Conservation (phyloP, 1,140 invertebrate genomes). For the Gonioctena quinquepunctata region DNA sequence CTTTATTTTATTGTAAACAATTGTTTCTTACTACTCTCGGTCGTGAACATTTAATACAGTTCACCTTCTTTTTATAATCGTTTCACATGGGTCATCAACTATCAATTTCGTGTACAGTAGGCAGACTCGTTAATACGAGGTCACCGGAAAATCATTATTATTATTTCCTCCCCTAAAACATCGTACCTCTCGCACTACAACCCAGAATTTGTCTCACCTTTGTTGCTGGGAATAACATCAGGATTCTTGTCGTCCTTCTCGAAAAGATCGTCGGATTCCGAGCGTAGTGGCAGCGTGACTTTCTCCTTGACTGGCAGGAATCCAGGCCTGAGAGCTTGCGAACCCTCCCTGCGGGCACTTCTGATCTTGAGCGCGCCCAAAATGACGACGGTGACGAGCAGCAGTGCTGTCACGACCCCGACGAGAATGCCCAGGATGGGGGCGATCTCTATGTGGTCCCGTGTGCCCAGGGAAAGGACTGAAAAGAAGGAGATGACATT, state of each 20-base stretch:
- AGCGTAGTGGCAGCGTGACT: constrained; percentile 63
- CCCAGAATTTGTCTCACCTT: constrained; percentile 65
- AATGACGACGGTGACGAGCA: constrained; percentile 71
- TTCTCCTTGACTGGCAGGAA: constrained; percentile 71
- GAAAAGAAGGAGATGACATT: too few relatives aligned
- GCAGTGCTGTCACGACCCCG: constrained; percentile 69
- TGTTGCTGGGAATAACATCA: constrained; percentile 82
- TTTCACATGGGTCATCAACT: too few relatives aligned
- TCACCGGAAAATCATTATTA: background rate
- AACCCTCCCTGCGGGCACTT: constrained; percentile 59
- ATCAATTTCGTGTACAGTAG: too few relatives aligned
- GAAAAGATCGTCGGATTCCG: constrained; percentile 70
- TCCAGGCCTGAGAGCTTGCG: constrained; percentile 59
- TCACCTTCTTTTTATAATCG: too few relatives aligned
- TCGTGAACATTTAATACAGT: too few relatives aligned
- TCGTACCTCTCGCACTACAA: too few relatives aligned
- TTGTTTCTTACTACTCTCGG: too few relatives aligned
- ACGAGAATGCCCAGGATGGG: constrained; percentile 76
- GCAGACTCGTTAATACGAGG: too few relatives aligned
- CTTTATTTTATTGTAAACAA: too few relatives aligned
- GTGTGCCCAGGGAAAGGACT: constrained; percentile 51
- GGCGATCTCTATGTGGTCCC: constrained; percentile 68
- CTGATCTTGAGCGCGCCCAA: constrained; percentile 71
- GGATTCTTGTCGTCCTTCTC: constrained; percentile 81
- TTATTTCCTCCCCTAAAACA: too few relatives aligned